Base-by-base conservation (phyloP, 2,797 vertebrate genomes). In the Nannoperca australis region DNA sequence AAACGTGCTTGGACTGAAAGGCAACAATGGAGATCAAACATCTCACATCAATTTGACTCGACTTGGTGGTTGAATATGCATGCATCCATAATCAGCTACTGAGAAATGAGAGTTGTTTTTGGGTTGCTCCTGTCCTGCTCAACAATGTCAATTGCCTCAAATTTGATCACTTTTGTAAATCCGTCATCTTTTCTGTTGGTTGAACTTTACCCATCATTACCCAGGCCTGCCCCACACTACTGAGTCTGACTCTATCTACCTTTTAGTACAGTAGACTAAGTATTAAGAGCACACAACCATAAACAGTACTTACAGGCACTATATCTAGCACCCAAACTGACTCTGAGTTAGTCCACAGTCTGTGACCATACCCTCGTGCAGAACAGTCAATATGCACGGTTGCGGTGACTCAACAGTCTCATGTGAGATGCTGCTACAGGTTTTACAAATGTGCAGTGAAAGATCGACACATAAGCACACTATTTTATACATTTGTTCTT, bases 401-500 rank as follows among this genome's bases (percentile, higher is more conserved):
- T 22, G 36, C 8, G 18, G 62, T 17, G 47, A 58, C 30, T 80
- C 42, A n/a, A 49, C 40, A 30, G 49, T 83, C 24, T 55, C 24
- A 49, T 53, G 38, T 14, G 30, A 2, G 55, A 60, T 50, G 56
- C 53, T 74, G 58, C 70, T 83, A 82, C 66, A 76, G 71, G 61
- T 70, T 59, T 56, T 62, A 53, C 53, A 77, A 59, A 70, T 73
- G 51, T 66, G 67, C 24, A 49, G 27, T 34, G 6, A 59, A 68
- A 68, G 78, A 27, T 64, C 10, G 49, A 58, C 40, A 60, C 4
- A 45, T 17, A 30, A 36, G 17, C 3, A 71, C 14, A 18, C 27
- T 76, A 76, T 65, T 79, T 71, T 71, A 83, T 64, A 70, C n/a
- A 17, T 59, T 32, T 32, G 40, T 45, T 40, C 12, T 60, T 42